A percentile compares a stretch with the other conserved stretches of the same genome.
Evolutionary conservation across 2,797 vertebrate genomes (phyloP).

Genomic region (Siniperca undulata): DNA sequence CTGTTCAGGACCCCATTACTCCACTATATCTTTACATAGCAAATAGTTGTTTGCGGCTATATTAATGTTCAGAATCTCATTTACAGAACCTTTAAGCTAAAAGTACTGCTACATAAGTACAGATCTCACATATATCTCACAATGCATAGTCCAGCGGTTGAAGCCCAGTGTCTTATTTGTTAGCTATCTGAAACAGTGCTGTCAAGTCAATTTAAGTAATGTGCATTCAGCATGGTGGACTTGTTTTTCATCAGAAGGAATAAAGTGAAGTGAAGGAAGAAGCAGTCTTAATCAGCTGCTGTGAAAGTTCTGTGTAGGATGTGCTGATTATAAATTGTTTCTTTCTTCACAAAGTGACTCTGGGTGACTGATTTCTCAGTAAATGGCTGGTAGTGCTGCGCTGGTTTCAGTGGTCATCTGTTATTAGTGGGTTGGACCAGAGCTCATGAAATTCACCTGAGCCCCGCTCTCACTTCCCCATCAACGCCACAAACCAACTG

Average conservation of each 20-base stretch:
- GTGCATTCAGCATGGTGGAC: neutral
- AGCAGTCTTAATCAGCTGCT: slow-evolving; percentile 3
- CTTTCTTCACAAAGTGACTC: neutral
- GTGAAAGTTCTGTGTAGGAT: neutral
- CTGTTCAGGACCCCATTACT: no score
- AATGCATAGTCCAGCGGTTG: neutral
- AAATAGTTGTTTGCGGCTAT: no score
- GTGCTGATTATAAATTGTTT: neutral
- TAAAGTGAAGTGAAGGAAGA: neutral
- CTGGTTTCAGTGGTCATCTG: slow-evolving; percentile 65
- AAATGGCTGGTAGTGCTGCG: slow-evolving; percentile 22
- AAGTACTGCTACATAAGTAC: no score
- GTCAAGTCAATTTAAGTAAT: slow-evolving; percentile 5
- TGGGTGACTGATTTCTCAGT: slow-evolving; percentile 41
- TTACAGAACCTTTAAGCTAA: neutral
- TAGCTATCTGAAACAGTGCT: neutral
- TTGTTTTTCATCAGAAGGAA: neutral
- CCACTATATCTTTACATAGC: no score
- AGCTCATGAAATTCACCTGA: slow-evolving; percentile 72
- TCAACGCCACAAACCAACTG: slow-evolving; percentile 57
- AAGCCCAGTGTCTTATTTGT: neutral
- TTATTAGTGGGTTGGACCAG: slow-evolving; percentile 55
- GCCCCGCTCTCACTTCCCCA: slow-evolving; percentile 74
- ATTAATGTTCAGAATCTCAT: no score
- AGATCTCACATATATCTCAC: no score